Evolutionary conservation across 2,888 invertebrate genomes (phyloP).

Genomic region (Harpagoxenus sublaevis): DNA sequence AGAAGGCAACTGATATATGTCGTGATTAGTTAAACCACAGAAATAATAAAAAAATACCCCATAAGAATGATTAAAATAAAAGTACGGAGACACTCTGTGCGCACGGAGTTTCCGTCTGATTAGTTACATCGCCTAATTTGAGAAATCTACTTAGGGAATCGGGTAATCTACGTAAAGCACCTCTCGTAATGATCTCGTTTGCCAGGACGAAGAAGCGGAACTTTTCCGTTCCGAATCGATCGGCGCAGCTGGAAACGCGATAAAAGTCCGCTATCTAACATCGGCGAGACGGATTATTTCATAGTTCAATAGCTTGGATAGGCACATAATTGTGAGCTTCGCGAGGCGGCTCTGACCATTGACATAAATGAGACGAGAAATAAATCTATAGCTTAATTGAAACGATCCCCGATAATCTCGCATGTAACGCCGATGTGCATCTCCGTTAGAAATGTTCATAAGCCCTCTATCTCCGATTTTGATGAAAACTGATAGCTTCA

Average conservation of each 20-base stretch:
- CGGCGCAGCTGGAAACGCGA: slow-evolving; percentile 41
- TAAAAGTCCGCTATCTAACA: slow-evolving; percentile 52
- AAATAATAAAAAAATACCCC: slow-evolving; percentile 5
- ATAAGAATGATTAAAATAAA: background rate
- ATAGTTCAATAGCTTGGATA: slow-evolving; percentile 36
- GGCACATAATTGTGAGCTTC: slow-evolving; percentile 33
- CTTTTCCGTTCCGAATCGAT: slow-evolving; percentile 54
- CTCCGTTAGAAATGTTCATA: slow-evolving; percentile 15
- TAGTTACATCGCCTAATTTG: slow-evolving; percentile 47
- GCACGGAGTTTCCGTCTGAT: slow-evolving; percentile 26
- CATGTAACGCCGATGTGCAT: background rate
- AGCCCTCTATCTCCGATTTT: background rate
- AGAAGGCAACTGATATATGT: background rate
- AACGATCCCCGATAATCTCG: slow-evolving; percentile 6
- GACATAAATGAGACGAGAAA: slow-evolving; percentile 42
- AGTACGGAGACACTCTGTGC: background rate
- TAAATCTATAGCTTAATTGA: slow-evolving; percentile 36
- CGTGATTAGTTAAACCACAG: background rate
- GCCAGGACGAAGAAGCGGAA: slow-evolving; percentile 46
- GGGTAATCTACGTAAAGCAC: slow-evolving; percentile 46
- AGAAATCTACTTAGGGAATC: slow-evolving; percentile 53
- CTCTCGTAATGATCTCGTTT: slow-evolving; percentile 53
- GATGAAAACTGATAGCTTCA: slow-evolving; percentile 27
- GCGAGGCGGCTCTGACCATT: slow-evolving; percentile 4
- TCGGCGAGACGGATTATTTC: slow-evolving; percentile 55